Base-by-base conservation (phyloP, 2,113 vertebrate genomes). In the Pseudorasbora parva region DNA sequence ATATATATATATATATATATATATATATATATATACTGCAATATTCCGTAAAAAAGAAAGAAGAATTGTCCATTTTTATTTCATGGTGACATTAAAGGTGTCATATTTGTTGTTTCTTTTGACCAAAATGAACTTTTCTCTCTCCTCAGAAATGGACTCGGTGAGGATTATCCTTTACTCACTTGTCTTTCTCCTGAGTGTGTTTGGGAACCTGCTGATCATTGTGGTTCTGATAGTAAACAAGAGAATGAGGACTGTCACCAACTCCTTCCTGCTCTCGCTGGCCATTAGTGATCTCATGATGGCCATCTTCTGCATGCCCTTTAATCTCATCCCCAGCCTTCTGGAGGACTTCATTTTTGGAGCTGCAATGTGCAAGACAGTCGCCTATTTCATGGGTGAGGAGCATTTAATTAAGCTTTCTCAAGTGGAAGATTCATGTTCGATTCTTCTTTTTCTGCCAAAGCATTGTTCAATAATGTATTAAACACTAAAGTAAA, bases 221-320 rank as follows among this genome's bases (percentile, higher is more conserved):
- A 95, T 98, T 27, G 88, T 94, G 37, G 97, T 98, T 41, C 93
- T 98, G 93, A 89, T 92, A 9, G 88, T 96, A 76, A 97, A 97
- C 94, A 96, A 96, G 81, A 96, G 96, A 4, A 95, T 99, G 90
- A 94, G 97, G 21, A 98, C 97, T 0, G 95, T 99, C 92, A 99
- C 97, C 92, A 99, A 99, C 91, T 95, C 93, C 92, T 98, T 98
- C 94, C 93, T 99, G 92, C 95, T 98, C 82, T 98, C 97, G 0
- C 93, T 98, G 92, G 97, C 97, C 0, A 91, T 97, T 89, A 98
- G 97, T 3, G 97, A 99, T 93, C 95, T 98, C 84, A 94, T 98
- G 92, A 94, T 99, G 94, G 96, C 96, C 0, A 74, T 98, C 85
- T 96, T 97, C 91, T 99, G 97, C 90, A 97, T 99, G 96, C 97